Conservation (phyloP, 2,888 invertebrate species). For the Torymus texanus region DNA sequence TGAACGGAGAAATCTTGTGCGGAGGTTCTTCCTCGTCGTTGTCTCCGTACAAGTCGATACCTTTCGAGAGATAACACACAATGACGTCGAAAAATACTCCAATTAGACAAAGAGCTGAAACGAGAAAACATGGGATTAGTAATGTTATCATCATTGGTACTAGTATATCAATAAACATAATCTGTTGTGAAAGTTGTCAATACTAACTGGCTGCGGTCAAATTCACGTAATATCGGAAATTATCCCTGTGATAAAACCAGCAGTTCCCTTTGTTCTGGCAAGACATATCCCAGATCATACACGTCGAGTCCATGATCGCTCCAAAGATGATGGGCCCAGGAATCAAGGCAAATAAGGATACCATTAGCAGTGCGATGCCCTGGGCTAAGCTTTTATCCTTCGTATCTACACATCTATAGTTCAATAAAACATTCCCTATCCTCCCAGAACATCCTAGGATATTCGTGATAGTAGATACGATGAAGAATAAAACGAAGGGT, state of each 20-base stretch:
- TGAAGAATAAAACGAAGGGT: conserved; percentile 75
- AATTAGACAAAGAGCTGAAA: conserved; percentile 77
- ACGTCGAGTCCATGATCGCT: conserved; percentile 81
- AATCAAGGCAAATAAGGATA: conserved; percentile 81
- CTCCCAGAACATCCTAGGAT: conserved; percentile 81
- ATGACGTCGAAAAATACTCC: conserved; percentile 79
- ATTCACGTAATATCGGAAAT: conserved; percentile 79
- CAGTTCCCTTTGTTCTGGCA: conserved; percentile 81
- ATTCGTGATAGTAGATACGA: conserved; percentile 77
- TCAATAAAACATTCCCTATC: conserved; percentile 81
- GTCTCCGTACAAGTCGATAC: conserved; percentile 79
- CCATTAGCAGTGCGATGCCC: conserved; percentile 79
- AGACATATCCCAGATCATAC: conserved; percentile 81
- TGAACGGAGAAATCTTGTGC: conserved; percentile 4
- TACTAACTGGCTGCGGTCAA: conserved; percentile 77
- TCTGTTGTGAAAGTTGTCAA: too few species aligned
- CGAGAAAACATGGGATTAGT: conserved; percentile 53
- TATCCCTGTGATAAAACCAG: conserved; percentile 80
- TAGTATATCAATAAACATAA: too few species aligned
- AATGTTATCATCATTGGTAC: neutral
- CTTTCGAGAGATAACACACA: conserved; percentile 79
- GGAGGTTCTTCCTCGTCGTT: conserved; percentile 61
- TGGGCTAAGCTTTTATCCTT: conserved; percentile 82
- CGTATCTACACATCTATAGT: conserved; percentile 80
- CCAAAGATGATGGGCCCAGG: conserved; percentile 84